Conservation (phyloP, 2,797 vertebrate genomes). For the Anguilla obscura region DNA sequence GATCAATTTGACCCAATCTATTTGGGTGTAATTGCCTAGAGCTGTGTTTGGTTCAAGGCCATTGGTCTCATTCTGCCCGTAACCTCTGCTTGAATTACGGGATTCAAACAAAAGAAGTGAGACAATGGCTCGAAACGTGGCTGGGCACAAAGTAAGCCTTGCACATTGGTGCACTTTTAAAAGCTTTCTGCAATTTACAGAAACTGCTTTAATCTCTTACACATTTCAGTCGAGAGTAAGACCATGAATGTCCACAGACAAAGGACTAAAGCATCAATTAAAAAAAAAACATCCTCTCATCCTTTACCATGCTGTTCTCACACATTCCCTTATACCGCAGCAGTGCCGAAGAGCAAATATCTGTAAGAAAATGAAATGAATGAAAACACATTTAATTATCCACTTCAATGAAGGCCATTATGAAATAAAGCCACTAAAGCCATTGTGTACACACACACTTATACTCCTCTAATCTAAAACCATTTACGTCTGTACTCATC, state of each 20-base stretch:
- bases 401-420: not conserved
- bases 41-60: not conserved
- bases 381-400: not conserved
- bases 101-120: constrained; percentile 4
- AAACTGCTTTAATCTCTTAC: not conserved
- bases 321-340: not conserved
- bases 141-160: not conserved
- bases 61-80: not conserved
- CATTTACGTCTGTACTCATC: not conserved
- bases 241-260: not conserved
- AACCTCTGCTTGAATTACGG: not conserved
- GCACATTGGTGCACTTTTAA: not conserved
- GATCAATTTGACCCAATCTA: not conserved
- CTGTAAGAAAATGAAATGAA: not conserved
- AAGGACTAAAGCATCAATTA: not conserved
- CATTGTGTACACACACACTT: no score
- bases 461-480: no score
- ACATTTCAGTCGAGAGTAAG: not conserved
- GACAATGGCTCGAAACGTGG: not conserved
- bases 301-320: not conserved
- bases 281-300: not conserved
- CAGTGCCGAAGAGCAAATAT: not conserved
- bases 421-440: not conserved
- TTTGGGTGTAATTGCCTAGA: not conserved
- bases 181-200: constrained; percentile 5